Conservation (phyloP, 2,797 vertebrate genomes). For the Alectoris magna region DNA sequence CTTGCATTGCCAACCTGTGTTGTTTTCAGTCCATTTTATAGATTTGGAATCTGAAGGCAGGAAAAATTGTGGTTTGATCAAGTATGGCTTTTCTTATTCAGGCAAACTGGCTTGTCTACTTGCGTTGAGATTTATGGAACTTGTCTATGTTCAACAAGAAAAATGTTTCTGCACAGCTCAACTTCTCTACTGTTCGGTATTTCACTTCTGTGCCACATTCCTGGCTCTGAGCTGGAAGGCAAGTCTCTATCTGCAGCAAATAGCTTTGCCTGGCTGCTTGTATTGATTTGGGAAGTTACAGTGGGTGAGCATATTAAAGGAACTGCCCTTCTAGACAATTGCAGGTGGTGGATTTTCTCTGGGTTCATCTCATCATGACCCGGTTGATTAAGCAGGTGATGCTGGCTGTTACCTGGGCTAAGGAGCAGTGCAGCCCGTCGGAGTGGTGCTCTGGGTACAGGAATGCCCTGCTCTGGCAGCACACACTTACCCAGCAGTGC, state of each 20-base stretch:
- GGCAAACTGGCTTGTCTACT: background rate
- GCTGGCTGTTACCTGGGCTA: background rate
- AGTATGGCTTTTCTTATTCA: background rate
- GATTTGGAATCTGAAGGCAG: background rate
- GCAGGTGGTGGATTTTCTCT: background rate
- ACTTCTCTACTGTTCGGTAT: background rate
- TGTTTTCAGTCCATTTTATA: rapidly evolving
- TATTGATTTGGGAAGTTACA: background rate
- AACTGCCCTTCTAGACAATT: background rate
- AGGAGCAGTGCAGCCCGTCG: background rate
- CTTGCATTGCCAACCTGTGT: background rate
- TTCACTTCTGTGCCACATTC: background rate
- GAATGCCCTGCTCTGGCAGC: background rate
- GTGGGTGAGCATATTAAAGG: background rate
- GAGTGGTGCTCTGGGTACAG: background rate
- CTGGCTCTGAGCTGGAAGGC: background rate
- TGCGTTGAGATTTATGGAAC: background rate
- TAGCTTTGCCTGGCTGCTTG: slow-evolving; percentile 1
- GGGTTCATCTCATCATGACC: background rate
- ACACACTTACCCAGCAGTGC: rapidly evolving
- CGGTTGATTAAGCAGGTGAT: background rate
- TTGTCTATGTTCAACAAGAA: background rate
- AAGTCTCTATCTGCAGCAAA: background rate
- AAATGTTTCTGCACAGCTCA: background rate
- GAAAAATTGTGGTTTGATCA: background rate